These are phyloP conservation scores for Drosophila subsilvestris DNA, from an alignment of 2,888 invertebrate species.

Conservation along the genomic window DNA sequence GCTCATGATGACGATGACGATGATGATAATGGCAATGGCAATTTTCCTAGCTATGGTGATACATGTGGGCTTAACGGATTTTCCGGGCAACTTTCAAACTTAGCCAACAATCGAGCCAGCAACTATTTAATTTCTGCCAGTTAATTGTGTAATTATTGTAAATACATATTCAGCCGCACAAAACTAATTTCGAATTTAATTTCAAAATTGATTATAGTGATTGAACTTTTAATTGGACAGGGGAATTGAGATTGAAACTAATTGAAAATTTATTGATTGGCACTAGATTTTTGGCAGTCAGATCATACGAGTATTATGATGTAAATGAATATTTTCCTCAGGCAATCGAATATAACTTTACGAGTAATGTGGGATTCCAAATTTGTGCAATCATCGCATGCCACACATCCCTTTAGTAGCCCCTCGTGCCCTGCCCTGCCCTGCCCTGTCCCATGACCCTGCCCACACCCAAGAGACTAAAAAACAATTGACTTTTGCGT, in stretches of 20 bases:
- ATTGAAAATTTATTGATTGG: not conserved
- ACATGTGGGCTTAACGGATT: not conserved
- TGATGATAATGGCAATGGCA: not conserved
- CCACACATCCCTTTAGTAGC: constrained; percentile 21
- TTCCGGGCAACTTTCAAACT: not conserved
- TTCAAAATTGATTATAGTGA: not conserved
- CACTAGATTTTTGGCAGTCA: not conserved
- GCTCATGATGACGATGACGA: constrained; percentile 16
- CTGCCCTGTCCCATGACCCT: not conserved
- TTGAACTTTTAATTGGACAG: not conserved
- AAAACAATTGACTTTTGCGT: constrained; percentile 48
- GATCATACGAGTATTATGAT: not conserved
- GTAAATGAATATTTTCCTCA: not conserved
- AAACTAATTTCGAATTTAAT: not conserved
- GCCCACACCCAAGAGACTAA: constrained; percentile 29
- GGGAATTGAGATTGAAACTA: not conserved
- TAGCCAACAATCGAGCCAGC: constrained; percentile 9
- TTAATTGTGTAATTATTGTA: not conserved
- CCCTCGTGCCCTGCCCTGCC: not conserved
- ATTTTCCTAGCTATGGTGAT: not conserved
- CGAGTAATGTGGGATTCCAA: not conserved
- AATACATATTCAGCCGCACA: not conserved
- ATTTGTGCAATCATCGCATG: constrained; percentile 38
- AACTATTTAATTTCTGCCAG: constrained; percentile 5
- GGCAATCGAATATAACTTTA: not conserved